Conservation (phyloP, 2,797 vertebrate genomes). For the Gallinago nigripennis region DNA sequence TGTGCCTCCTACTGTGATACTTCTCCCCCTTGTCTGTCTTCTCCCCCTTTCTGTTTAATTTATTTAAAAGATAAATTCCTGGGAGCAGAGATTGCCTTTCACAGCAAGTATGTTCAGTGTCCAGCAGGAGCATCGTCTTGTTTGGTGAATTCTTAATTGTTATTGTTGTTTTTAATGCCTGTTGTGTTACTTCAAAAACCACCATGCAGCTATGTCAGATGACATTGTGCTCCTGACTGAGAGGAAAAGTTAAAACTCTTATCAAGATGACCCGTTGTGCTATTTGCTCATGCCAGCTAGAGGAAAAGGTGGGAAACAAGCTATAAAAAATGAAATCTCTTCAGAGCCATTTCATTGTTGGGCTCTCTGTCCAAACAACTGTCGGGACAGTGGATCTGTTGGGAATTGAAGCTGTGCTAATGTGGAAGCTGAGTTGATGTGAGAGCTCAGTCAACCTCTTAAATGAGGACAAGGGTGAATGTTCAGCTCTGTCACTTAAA, state of each 20-base stretch:
- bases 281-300: not conserved
- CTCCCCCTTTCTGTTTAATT: not conserved
- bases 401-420: not conserved
- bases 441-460: not conserved
- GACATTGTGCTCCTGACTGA: not conserved
- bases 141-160: not conserved
- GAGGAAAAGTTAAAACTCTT: not conserved
- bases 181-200: not conserved
- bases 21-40: not conserved
- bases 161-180: not conserved
- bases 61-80: not conserved
- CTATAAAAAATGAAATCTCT: not conserved
- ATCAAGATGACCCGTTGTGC: accelerated
- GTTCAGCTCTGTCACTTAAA: not conserved
- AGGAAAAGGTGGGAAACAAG: not conserved
- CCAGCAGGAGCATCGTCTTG: not conserved
- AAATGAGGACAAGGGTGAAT: not conserved
- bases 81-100: not conserved
- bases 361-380: not conserved
- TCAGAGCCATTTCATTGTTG: not conserved
- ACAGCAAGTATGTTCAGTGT: not conserved
- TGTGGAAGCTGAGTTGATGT: not conserved
- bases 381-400: not conserved
- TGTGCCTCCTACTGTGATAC: not conserved
- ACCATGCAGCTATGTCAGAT: not conserved